Conservation (phyloP, 92 coral and sea anemone species). For the Phenganax subtilis region DNA sequence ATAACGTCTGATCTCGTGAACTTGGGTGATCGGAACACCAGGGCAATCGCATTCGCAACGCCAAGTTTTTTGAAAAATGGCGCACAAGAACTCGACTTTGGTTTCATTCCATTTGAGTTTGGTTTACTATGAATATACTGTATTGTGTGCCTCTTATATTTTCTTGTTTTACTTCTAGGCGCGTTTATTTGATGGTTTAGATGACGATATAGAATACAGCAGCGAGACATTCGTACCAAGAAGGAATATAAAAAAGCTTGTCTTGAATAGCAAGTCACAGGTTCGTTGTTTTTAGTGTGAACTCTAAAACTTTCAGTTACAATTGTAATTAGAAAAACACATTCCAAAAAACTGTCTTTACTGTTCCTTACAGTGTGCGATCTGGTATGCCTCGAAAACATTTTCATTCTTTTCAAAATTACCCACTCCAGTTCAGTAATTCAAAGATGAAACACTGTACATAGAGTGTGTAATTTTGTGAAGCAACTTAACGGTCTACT, state of each 20-base stretch:
- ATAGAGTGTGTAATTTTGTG: too few relatives aligned
- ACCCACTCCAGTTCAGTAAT: too few relatives aligned
- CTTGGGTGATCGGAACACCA: too few relatives aligned
- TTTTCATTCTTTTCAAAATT: too few relatives aligned
- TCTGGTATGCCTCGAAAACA: too few relatives aligned
- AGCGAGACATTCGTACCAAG: constrained; percentile 97
- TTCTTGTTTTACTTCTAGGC: constrained; percentile 51
- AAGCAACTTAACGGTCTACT: neutral
- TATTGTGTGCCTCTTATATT: neutral
- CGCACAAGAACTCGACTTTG: too few relatives aligned
- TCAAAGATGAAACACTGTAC: too few relatives aligned
- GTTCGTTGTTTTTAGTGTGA: constrained; percentile 1
- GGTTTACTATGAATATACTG: too few relatives aligned
- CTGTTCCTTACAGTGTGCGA: neutral
- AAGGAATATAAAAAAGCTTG: constrained; percentile 82
- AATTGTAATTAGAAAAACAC: neutral
- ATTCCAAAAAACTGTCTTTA: neutral
- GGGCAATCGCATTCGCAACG: too few relatives aligned
- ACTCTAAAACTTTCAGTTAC: neutral
- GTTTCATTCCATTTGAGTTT: too few relatives aligned
- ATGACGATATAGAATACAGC: constrained; percentile 78
- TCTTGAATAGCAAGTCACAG: constrained; percentile 62
- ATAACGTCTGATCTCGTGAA: too few relatives aligned
- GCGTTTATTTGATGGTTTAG: constrained; percentile 93
- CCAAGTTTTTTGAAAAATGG: too few relatives aligned